These are phyloP conservation scores for Steinernema feltiae DNA, from an alignment of 1,140 invertebrate genomes.

Conservation along the genomic window DNA sequence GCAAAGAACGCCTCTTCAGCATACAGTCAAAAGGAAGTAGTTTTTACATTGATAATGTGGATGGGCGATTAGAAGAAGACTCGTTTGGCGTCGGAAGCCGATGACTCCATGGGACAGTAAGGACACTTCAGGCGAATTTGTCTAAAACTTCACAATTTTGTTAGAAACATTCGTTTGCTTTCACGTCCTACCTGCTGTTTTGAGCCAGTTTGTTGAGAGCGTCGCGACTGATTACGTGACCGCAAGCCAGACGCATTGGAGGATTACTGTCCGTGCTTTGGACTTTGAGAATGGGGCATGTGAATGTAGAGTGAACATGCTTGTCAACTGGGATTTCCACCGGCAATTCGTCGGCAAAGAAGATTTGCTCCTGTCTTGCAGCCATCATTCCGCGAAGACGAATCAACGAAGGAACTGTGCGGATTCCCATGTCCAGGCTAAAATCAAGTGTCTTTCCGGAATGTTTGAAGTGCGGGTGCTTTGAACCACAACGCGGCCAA, in stretches of 20 bases:
- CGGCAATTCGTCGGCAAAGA: slow-evolving; percentile 33
- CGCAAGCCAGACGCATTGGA: slow-evolving; percentile 89
- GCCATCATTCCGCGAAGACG: slow-evolving; percentile 33
- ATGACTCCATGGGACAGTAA: slow-evolving; percentile 93
- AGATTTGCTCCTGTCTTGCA: slow-evolving; percentile 23
- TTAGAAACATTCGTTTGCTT: not conserved
- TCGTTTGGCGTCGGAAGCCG: slow-evolving; percentile 78
- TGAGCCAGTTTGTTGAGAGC: slow-evolving; percentile 87
- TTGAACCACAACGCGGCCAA: too few species aligned
- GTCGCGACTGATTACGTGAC: slow-evolving; percentile 94
- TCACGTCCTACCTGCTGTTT: slow-evolving; percentile 77
- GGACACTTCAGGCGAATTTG: slow-evolving; percentile 72
- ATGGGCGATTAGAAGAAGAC: slow-evolving; percentile 72
- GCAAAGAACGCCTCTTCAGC: not conserved
- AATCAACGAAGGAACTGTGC: slow-evolving; percentile 40
- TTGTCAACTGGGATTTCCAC: slow-evolving; percentile 33
- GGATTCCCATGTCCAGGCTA: slow-evolving; percentile 43
- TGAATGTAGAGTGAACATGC: slow-evolving; percentile 84
- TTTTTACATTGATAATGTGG: not conserved
- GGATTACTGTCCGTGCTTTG: slow-evolving; percentile 93
- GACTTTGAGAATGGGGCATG: slow-evolving; percentile 91
- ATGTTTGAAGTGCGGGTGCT: too few species aligned
- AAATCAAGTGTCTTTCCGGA: too few species aligned
- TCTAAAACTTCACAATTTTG: not conserved
- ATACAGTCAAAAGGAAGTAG: not conserved